Evolutionary conservation across 2,797 vertebrate species (phyloP), one percentile per base, ranked within the genome.

Genomic region (Cottoperca gobio): DNA sequence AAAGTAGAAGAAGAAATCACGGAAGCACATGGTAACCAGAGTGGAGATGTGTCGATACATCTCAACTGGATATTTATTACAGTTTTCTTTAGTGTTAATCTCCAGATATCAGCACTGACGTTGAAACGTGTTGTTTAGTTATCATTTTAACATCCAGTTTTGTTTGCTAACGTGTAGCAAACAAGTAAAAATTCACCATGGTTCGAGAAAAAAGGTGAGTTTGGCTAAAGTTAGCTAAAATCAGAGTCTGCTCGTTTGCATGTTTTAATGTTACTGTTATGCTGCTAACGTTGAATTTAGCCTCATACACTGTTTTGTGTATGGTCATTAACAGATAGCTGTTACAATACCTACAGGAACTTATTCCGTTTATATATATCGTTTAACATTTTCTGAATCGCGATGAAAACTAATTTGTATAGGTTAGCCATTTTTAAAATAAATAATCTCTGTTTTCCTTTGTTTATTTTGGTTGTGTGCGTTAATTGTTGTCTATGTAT

Each of bases 141-240:
- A 2, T 8, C 19, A 1, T 0, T 21, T 2, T 2, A 6, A 10
- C 2, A 21, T 39, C 4, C 6, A 23, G 14, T 11, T 40, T 60
- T 24, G 16, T 67, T 58, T 26, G 19, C 14, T 49, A 4, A 35
- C 37, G 21, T 28, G 13, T 3, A 17, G 24, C 8, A 26, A 33
- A 33, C 31, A 33, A 31, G 33, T 8, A 33, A 33, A 33, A 31
- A 10, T 62, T 53, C 80, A 90, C 24, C 70, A 95, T 95, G 95
- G 94, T 93, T 58, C 91, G 95, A 82, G 82, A 76, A 2, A 77
- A 52, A 78, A 88, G 93, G 95, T 95, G 74, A 77, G 91, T 90
- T 78, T 65, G 23, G 8, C n/a, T 28, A 2, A 53, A 66, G 7
- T 43, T 50, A 57, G 55, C 58, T 43, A 2, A 13, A 3, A 23